Evolutionary conservation across 2,888 invertebrate genomes (phyloP).

Genomic region (Brenthis hecate): DNA sequence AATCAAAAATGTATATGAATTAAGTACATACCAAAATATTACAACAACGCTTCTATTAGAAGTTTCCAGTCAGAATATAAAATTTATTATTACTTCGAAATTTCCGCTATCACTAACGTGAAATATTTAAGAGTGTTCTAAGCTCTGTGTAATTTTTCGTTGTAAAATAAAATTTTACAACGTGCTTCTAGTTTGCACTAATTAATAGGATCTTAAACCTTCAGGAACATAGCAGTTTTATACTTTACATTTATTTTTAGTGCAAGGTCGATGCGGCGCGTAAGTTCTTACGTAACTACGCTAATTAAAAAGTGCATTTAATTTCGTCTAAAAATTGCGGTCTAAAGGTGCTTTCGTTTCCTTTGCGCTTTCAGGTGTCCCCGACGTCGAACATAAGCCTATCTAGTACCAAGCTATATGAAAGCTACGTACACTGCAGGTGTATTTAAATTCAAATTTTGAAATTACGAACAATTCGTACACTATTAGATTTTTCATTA

Average conservation of each 20-base stretch:
- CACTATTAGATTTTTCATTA: too few species aligned
- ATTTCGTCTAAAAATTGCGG: slow-evolving; percentile 49
- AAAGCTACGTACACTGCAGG: too few species aligned
- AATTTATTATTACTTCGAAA: neutral
- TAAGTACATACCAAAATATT: neutral
- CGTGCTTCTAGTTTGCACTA: slow-evolving; percentile 12
- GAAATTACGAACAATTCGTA: neutral
- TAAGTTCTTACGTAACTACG: slow-evolving; percentile 19
- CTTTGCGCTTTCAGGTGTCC: slow-evolving; percentile 54
- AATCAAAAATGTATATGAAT: neutral
- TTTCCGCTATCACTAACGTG: neutral
- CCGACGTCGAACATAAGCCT: slow-evolving; percentile 33
- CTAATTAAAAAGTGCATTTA: slow-evolving; percentile 42
- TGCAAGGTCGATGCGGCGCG: slow-evolving; percentile 11
- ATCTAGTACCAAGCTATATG: neutral
- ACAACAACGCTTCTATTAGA: neutral
- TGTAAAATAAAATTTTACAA: slow-evolving; percentile 1
- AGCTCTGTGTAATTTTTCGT: neutral
- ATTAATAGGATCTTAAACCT: slow-evolving; percentile 25
- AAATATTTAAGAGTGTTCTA: neutral
- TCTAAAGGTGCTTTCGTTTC: slow-evolving; percentile 48
- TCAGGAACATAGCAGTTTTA: slow-evolving; percentile 7
- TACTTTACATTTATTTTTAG: slow-evolving; percentile 22
- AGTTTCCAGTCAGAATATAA: neutral
- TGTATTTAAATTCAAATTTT: neutral